A percentile compares a stretch with the other conserved stretches of the same genome.
phyloP scores from a whole-genome alignment of 2,113 vertebrate species.

The Cephalopterus ornatus region DNA sequence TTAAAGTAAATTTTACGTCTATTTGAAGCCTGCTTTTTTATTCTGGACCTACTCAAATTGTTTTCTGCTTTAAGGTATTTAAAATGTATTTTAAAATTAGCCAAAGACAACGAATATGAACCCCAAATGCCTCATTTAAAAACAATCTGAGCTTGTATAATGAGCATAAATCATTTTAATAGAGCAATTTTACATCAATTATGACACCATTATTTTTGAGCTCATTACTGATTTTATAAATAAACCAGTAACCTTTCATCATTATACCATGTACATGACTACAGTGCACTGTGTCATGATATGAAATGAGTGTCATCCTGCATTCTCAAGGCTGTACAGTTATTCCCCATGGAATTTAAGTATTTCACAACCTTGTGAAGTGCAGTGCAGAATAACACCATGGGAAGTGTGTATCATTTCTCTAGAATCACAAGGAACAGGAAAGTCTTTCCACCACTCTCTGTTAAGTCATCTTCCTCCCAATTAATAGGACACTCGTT shows the following conservation, averaged over 20 bases:
- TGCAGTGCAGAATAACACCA: background rate
- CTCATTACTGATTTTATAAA: slow-evolving; percentile 59
- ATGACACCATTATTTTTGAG: slow-evolving; percentile 47
- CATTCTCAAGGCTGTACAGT: background rate
- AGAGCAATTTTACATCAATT: slow-evolving; percentile 65
- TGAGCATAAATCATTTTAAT: slow-evolving; percentile 65
- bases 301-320: background rate
- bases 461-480: background rate
- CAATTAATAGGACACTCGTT: background rate
- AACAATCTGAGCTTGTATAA: slow-evolving; percentile 51
- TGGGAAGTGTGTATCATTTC: background rate
- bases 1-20: background rate
- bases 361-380: background rate
- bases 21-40: background rate
- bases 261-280: background rate
- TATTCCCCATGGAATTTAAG: background rate
- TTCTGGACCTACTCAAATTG: background rate
- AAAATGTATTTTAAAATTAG: slow-evolving; percentile 55
- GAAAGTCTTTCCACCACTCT: background rate
- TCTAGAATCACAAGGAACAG: background rate
- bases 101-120: slow-evolving; percentile 17
- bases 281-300: background rate
- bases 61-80: slow-evolving; percentile 48
- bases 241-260: slow-evolving; percentile 55
- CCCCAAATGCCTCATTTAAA: slow-evolving; percentile 48